A percentile compares a stretch with the other conserved stretches of the same genome.
phyloP scores from a whole-genome alignment of 2,888 invertebrate genomes.

The Epistrophe grossulariae region DNA sequence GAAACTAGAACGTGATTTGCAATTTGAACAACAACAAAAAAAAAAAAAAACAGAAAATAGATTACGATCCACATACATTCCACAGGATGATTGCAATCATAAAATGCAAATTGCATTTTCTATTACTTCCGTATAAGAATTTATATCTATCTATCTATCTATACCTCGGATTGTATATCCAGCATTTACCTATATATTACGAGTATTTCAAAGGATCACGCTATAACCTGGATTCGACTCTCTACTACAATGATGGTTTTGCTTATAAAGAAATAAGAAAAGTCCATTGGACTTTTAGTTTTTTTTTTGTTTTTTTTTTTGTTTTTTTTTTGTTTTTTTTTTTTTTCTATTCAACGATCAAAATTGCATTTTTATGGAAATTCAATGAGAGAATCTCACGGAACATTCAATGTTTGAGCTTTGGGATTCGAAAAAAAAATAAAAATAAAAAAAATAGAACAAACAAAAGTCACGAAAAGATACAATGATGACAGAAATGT shows the following conservation, averaged over 20 bases:
- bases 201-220: slow-evolving; percentile 25
- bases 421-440: neutral
- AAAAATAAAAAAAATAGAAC: neutral
- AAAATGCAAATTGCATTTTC: slow-evolving; percentile 47
- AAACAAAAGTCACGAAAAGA: neutral
- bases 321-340: neutral
- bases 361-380: slow-evolving; percentile 17
- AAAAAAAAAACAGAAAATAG: neutral
- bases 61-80: slow-evolving; percentile 14
- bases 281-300: neutral
- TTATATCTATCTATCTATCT: neutral
- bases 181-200: neutral
- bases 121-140: slow-evolving; percentile 9
- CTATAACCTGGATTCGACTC: neutral
- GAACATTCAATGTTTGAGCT: neutral
- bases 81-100: slow-evolving; percentile 30
- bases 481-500: slow-evolving; percentile 23
- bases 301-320: neutral
- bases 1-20: slow-evolving; percentile 9
- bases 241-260: neutral
- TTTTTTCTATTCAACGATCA: neutral
- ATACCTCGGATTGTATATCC: neutral
- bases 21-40: slow-evolving; percentile 1
- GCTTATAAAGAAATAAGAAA: neutral
- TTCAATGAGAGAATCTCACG: slow-evolving; percentile 4